Percentiles rank a stretch among this genome's conserved stretches.
These are phyloP conservation scores for Phalacrocorax brasilianus DNA, from an alignment of 2,113 vertebrate species.

Conservation along the genomic window DNA sequence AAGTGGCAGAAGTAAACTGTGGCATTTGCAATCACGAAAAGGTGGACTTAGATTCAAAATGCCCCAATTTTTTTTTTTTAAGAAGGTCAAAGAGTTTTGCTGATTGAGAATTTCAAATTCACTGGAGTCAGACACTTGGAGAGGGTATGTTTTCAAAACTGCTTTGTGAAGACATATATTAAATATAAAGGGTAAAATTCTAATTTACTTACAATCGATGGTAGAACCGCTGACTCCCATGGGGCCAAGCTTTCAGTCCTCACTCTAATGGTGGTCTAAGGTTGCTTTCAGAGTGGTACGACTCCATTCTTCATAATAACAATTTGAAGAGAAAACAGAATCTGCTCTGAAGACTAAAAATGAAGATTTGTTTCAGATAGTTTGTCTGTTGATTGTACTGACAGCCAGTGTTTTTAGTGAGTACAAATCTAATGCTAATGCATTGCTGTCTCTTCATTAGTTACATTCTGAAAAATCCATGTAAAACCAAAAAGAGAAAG, in stretches of 20 bases:
- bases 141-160: background rate
- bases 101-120: background rate
- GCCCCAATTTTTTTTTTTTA: background rate
- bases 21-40: background rate
- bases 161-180: background rate
- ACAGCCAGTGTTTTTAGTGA: background rate
- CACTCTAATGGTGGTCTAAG: background rate
- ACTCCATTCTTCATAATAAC: background rate
- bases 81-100: background rate
- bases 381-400: background rate
- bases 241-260: background rate
- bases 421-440: background rate
- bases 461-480: background rate
- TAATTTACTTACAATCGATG: background rate
- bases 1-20: background rate
- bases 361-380: background rate
- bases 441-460: background rate
- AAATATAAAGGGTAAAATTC: background rate
- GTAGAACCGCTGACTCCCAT: background rate
- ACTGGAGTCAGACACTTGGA: background rate
- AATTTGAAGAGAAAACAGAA: background rate
- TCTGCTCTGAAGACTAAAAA: background rate
- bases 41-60: background rate
- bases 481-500: background rate
- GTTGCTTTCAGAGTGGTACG: background rate